Conservation (phyloP, 64 coral and sea anemone genomes). For the Montipora efflorescens region DNA sequence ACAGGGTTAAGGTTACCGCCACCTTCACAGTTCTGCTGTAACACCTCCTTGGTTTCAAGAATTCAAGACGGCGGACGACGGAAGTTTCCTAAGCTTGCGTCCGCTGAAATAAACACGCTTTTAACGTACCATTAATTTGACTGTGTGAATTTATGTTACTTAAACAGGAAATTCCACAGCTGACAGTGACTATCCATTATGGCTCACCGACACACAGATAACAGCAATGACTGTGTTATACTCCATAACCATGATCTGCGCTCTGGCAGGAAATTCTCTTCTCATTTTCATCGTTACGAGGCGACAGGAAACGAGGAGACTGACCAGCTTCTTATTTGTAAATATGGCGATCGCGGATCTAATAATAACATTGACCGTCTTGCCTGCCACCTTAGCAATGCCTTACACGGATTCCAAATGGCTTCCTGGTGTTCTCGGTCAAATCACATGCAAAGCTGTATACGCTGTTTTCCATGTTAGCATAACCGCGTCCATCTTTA, state of each 20-base stretch:
- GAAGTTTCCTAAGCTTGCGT: too few relatives aligned
- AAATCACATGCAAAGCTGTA: slow-evolving; percentile 8
- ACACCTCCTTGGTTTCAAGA: too few relatives aligned
- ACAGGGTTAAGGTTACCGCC: too few relatives aligned
- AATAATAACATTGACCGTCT: background rate
- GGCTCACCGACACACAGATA: background rate
- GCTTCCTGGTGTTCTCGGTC: background rate
- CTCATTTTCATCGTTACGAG: background rate
- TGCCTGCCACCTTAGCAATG: background rate
- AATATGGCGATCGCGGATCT: slow-evolving; percentile 15
- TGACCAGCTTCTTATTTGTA: background rate
- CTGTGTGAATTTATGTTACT: background rate
- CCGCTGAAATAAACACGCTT: too few relatives aligned
- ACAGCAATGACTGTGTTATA: background rate
- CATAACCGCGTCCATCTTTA: slow-evolving; percentile 5
- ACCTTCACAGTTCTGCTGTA: too few relatives aligned
- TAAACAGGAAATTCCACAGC: background rate
- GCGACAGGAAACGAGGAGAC: background rate
- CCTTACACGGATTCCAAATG: background rate
- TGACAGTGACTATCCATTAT: background rate
- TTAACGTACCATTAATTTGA: too few relatives aligned
- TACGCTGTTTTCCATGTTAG: background rate
- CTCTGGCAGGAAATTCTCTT: background rate
- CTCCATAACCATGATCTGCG: background rate
- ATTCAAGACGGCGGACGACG: too few relatives aligned